Conservation (phyloP, 2,113 vertebrate genomes). For the Lepus europaeus region DNA sequence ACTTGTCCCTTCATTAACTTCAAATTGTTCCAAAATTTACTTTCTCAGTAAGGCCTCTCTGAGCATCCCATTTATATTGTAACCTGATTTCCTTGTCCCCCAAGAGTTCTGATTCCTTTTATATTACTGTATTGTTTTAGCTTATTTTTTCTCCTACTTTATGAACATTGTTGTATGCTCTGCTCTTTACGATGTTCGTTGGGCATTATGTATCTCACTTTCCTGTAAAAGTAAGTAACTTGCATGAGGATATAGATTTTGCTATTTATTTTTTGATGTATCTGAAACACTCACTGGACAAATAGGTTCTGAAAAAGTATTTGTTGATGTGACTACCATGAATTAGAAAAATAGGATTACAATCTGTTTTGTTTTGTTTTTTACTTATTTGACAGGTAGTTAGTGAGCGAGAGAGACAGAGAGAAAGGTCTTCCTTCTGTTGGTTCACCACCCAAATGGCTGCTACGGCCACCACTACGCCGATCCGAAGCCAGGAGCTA, state of each 20-base stretch:
- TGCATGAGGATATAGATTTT: background rate
- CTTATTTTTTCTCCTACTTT: background rate
- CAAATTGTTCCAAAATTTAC: background rate
- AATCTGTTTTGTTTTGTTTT: background rate
- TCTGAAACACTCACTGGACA: background rate
- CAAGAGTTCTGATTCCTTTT: background rate
- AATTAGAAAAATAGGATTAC: background rate
- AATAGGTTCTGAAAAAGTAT: background rate
- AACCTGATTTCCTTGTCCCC: background rate
- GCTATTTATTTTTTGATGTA: background rate
- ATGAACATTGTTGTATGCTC: background rate
- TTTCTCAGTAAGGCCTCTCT: background rate
- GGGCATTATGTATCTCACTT: background rate
- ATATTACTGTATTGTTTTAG: background rate
- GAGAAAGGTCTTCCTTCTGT: too few species aligned
- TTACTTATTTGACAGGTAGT: too few species aligned
- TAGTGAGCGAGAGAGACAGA: too few species aligned
- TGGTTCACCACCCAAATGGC: too few species aligned
- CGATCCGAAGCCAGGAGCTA: too few species aligned
- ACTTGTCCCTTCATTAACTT: background rate
- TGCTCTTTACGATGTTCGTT: background rate
- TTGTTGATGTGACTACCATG: background rate
- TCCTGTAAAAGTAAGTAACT: background rate
- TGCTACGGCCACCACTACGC: too few species aligned
- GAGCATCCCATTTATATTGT: background rate